phyloP scores from a whole-genome alignment of 2,797 vertebrate genomes.

The Pseudomugil tenellus region DNA sequence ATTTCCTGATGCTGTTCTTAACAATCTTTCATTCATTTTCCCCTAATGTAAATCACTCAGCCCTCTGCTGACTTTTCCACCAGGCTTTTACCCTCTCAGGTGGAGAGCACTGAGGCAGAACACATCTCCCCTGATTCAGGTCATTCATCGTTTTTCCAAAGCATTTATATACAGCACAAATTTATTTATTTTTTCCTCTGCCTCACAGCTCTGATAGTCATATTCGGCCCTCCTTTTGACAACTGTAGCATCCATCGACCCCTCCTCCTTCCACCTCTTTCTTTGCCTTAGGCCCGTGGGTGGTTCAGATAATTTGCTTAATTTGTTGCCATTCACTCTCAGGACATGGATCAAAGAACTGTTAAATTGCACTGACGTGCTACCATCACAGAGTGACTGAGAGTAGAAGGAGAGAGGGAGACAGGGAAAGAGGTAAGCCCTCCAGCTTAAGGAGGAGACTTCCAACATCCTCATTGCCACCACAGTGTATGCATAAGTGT shows the following conservation, averaged over 20 bases:
- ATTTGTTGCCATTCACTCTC: conserved; percentile 83
- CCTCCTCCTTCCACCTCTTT: conserved; percentile 56
- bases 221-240: conserved; percentile 64
- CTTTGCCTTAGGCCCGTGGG: conserved; percentile 74
- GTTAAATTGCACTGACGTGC: conserved; percentile 83
- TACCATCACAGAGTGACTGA: conserved; percentile 67
- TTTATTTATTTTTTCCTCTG: conserved; percentile 38
- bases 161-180: conserved; percentile 30
- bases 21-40: conserved; percentile 25
- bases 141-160: conserved; percentile 46
- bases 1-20: conserved; percentile 42
- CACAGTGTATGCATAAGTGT: conserved; percentile 17
- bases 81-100: conserved; percentile 31
- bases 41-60: conserved; percentile 15
- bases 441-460: conserved; percentile 70
- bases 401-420: conserved; percentile 41
- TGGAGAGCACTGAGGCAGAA: conserved; percentile 45
- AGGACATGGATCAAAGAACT: conserved; percentile 85
- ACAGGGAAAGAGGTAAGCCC: conserved; percentile 63
- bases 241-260: conserved; percentile 53
- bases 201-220: conserved; percentile 43
- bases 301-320: conserved; percentile 84
- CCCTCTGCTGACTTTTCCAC: conserved; percentile 22
- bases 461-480: conserved; percentile 58
- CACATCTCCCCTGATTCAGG: conserved; percentile 49